A percentile compares a stretch with the other conserved stretches of the same genome.
These are phyloP conservation scores for Metaphire vulgaris DNA, from an alignment of 1,140 invertebrate species.

Conservation along the genomic window DNA sequence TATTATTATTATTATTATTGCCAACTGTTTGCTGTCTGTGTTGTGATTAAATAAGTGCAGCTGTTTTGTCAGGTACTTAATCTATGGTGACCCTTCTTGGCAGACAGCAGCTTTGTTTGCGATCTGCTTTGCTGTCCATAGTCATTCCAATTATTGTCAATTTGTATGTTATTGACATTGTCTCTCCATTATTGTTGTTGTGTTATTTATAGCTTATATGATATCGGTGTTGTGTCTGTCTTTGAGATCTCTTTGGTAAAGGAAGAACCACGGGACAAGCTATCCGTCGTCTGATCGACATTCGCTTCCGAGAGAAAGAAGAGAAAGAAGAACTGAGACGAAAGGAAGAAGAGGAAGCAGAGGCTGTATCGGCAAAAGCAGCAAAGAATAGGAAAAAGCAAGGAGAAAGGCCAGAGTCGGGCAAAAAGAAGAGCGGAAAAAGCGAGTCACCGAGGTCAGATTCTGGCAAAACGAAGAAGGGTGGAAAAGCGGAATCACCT, in stretches of 20 bases:
- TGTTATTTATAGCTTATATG: too few species aligned
- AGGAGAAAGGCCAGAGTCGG: constrained; percentile 7
- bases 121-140: too few species aligned
- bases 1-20: too few species aligned
- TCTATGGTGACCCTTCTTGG: too few species aligned
- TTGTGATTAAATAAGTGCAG: too few species aligned
- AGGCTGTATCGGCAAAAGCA: constrained; percentile 25
- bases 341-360: constrained; percentile 20
- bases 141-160: too few species aligned
- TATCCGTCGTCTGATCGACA: constrained; percentile 37
- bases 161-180: too few species aligned
- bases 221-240: too few species aligned
- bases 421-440: neutral
- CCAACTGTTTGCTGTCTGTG: too few species aligned
- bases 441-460: neutral
- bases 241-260: constrained; percentile 44
- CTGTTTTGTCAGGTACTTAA: too few species aligned
- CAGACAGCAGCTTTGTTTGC: too few species aligned
- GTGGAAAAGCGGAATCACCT: neutral
- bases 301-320: constrained; percentile 33
- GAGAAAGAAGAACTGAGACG: constrained; percentile 35
- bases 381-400: constrained; percentile 7
- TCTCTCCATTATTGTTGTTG: too few species aligned
- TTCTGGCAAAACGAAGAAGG: neutral
- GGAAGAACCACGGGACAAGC: constrained; percentile 46